Evolutionary conservation across 1,140 invertebrate genomes (phyloP), one percentile per base, ranked within the genome.

Genomic region (Aphaenogaster ashmeadi): DNA sequence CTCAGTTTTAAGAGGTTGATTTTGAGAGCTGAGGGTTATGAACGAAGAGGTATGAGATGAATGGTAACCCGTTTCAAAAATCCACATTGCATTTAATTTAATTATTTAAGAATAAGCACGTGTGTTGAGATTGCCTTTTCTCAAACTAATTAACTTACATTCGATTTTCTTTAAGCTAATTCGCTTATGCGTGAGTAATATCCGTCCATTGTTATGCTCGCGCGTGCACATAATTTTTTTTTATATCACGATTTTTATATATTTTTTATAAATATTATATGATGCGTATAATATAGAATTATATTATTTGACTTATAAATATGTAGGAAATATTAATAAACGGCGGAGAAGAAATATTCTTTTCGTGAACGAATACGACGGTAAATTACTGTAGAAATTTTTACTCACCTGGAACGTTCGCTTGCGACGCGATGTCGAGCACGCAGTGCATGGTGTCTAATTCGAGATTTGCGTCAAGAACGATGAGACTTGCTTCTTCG

Each of bases 391-490:
- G 50, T 2, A 38, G 13, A 78, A 52, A 80, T 62, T 33, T 72
- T 78, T 27, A 94, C 96, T 96, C 94, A 98, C 97, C 97, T 93
- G 98, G 98, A 91, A 97, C 96, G 50, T 96, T 92, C 47, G 96
- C 92, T 72, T 96, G 90, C 6, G 94, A 81, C 52, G 98, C 98
- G 7, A 97, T 90, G 77, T 97, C 92, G 64, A 98, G 93, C 15
- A 97, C 94, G 80, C 96, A 95, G 66, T 96, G 94, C 92, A 99
- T 97, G 0, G 97, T 97, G 41, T 96, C 94, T 64, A 96, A 74
- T 15, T 97, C 96, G 66, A 97, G 94, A 95, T 99, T 99, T 36
- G 97, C 98, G 95, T 99, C 98, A 36, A 99, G 94, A 58, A 98
- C 94, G 41, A 99, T 96, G 13, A 99, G 92, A 6, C 97, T 96